These are phyloP conservation scores for Creontiades dilutus DNA, from an alignment of 2,888 invertebrate species.

Conservation along the genomic window DNA sequence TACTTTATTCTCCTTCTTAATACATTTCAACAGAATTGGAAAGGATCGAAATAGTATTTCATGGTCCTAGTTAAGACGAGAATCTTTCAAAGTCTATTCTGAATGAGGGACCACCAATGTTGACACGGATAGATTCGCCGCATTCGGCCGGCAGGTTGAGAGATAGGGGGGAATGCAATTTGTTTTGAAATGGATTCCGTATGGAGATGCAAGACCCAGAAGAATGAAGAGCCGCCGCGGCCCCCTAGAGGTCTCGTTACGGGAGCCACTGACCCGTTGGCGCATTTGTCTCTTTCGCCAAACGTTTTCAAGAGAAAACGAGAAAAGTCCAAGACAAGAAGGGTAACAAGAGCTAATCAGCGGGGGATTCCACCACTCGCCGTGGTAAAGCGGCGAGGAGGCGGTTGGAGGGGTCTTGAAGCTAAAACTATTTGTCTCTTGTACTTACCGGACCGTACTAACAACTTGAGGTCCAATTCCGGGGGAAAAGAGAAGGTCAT, in stretches of 20 bases:
- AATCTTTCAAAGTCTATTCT: neutral
- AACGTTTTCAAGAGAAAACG: conserved; percentile 64
- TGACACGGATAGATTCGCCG: neutral
- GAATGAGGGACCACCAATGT: neutral
- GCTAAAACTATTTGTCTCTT: conserved; percentile 72
- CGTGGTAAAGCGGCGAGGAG: conserved; percentile 1
- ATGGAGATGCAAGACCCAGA: conserved; percentile 39
- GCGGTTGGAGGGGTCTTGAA: conserved; percentile 41
- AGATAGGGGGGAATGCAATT: conserved; percentile 17
- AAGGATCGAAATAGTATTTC: too few relatives aligned
- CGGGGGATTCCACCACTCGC: conserved; percentile 63
- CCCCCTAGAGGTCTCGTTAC: conserved; percentile 69
- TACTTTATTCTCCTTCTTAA: too few relatives aligned
- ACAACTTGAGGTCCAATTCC: conserved; percentile 69
- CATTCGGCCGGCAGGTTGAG: neutral
- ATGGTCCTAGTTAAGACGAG: too few relatives aligned
- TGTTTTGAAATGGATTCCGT: conserved; percentile 60
- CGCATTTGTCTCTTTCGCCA: conserved; percentile 69
- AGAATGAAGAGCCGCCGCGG: neutral
- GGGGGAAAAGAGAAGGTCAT: conserved; percentile 65
- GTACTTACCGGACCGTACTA: conserved; percentile 72
- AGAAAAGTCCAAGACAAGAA: conserved; percentile 61
- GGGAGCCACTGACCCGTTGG: conserved; percentile 64
- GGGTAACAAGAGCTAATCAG: conserved; percentile 70
- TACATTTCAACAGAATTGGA: too few relatives aligned